A percentile compares a stretch with the other conserved stretches of the same genome.
Conservation (phyloP, 1,140 invertebrate genomes). For the Ditylenchus dipsaci region DNA sequence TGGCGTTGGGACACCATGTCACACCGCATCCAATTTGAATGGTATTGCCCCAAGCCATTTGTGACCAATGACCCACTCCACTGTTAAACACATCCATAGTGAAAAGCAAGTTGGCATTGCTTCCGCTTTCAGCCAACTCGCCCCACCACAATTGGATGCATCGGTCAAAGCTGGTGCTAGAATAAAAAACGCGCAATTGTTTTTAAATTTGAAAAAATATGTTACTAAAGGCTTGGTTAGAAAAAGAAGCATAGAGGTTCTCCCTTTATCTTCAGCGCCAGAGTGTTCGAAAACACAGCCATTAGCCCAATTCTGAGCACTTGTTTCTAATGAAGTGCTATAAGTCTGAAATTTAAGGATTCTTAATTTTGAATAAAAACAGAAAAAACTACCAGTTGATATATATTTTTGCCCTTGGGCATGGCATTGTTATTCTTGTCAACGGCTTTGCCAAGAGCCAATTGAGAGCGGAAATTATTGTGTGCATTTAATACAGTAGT, state of each 20-base stretch:
- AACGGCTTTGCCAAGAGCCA: background rate
- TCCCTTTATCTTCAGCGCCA: background rate
- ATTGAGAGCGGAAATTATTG: background rate
- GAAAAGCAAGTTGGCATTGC: background rate
- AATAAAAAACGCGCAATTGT: too few relatives aligned
- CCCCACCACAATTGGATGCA: background rate
- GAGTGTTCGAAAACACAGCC: background rate
- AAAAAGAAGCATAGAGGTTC: background rate
- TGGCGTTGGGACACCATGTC: background rate
- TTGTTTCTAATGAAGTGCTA: background rate
- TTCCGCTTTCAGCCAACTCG: background rate
- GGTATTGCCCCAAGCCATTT: background rate
- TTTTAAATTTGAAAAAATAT: background rate
- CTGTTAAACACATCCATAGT: background rate
- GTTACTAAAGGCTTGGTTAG: background rate
- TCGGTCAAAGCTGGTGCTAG: background rate
- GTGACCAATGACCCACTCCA: background rate
- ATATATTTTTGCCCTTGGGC: background rate
- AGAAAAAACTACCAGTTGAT: background rate
- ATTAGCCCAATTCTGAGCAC: background rate
- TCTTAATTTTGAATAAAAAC: too few relatives aligned
- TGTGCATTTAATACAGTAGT: background rate
- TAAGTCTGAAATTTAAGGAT: background rate
- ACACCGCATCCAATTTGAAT: background rate
- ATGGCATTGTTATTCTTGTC: background rate